These are phyloP conservation scores for Pseudolaguvia tuberculata DNA, from an alignment of 2,113 vertebrate genomes.

Conservation along the genomic window DNA sequence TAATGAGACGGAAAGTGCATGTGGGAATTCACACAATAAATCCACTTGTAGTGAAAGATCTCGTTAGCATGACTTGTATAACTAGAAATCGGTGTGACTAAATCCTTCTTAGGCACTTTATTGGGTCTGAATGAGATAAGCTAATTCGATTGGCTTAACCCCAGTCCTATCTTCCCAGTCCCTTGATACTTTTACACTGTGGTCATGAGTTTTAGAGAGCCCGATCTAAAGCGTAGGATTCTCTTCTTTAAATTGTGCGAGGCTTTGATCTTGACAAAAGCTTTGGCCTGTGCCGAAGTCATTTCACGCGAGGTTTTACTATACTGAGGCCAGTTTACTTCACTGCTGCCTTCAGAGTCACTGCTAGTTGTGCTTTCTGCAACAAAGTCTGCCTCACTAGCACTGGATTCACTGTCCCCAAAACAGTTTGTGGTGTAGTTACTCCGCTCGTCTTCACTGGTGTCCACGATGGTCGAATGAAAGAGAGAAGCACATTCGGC, in stretches of 20 bases:
- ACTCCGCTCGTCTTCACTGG: slow-evolving; percentile 85
- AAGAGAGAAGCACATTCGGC: slow-evolving; percentile 91
- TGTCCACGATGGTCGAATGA: slow-evolving; percentile 89
- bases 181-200: slow-evolving; percentile 74
- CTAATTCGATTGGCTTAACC: slow-evolving; percentile 53
- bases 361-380: slow-evolving; percentile 76
- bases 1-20: slow-evolving; percentile 56
- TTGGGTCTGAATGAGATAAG: slow-evolving; percentile 37
- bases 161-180: slow-evolving; percentile 13
- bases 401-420: slow-evolving; percentile 88
- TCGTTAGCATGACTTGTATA: slow-evolving; percentile 11
- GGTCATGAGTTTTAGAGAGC: slow-evolving; percentile 94
- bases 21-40: slow-evolving; percentile 32
- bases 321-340: slow-evolving; percentile 82
- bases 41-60: slow-evolving; percentile 28
- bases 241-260: slow-evolving; percentile 95
- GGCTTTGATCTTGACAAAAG: slow-evolving; percentile 91
- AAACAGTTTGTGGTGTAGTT: slow-evolving; percentile 92
- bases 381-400: slow-evolving; percentile 79
- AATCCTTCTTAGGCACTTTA: slow-evolving; percentile 55
- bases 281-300: slow-evolving; percentile 70
- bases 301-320: slow-evolving; percentile 72
- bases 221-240: slow-evolving; percentile 86
- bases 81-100: slow-evolving; percentile 35
- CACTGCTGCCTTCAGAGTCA: slow-evolving; percentile 82